Percentiles rank a stretch among this genome's conserved stretches.
These are phyloP conservation scores for Nematostella vectensis DNA, from an alignment of 92 coral and sea anemone species.

Conservation along the genomic window DNA sequence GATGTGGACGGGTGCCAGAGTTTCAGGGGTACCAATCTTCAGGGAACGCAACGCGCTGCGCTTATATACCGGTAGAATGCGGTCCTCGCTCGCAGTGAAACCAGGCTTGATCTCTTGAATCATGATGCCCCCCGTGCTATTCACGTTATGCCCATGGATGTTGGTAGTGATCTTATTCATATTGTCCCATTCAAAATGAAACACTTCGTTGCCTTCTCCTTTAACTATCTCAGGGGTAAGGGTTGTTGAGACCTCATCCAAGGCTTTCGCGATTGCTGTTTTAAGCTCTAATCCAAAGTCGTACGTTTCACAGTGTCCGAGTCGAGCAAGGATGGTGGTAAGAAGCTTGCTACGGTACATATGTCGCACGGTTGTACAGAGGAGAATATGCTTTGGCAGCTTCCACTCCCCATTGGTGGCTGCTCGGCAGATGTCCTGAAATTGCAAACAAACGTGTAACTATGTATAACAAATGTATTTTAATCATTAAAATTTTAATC, in stretches of 20 bases:
- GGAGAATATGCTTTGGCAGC: no score
- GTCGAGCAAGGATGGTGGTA: constrained; percentile 15
- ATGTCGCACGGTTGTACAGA: constrained; percentile 34
- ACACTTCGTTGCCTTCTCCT: constrained; percentile 33
- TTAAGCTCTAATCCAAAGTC: constrained; percentile 30
- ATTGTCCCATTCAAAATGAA: constrained; percentile 34
- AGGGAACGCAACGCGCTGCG: constrained; percentile 14
- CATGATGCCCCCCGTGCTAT: constrained; percentile 31
- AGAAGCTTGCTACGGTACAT: constrained; percentile 29
- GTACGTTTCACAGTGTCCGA: constrained; percentile 25
- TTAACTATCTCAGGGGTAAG: constrained; percentile 21
- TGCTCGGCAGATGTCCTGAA: no score
- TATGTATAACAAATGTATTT: constrained; percentile 10
- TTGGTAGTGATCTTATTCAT: constrained; percentile 26
- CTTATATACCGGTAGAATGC: constrained; percentile 24
- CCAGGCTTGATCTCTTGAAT: constrained; percentile 24
- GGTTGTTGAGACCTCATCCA: constrained; percentile 22
- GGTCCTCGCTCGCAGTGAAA: constrained; percentile 23
- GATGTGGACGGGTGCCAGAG: constrained; percentile 27
- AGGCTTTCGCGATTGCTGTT: constrained; percentile 21
- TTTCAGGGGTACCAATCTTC: constrained; percentile 23
- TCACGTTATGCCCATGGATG: constrained; percentile 31
- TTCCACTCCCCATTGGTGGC: no score
- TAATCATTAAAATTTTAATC: no score
- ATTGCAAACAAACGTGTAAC: constrained; percentile 5